These are phyloP conservation scores for Galleria mellonella DNA, from an alignment of 1,140 invertebrate genomes.

Conservation along the genomic window DNA sequence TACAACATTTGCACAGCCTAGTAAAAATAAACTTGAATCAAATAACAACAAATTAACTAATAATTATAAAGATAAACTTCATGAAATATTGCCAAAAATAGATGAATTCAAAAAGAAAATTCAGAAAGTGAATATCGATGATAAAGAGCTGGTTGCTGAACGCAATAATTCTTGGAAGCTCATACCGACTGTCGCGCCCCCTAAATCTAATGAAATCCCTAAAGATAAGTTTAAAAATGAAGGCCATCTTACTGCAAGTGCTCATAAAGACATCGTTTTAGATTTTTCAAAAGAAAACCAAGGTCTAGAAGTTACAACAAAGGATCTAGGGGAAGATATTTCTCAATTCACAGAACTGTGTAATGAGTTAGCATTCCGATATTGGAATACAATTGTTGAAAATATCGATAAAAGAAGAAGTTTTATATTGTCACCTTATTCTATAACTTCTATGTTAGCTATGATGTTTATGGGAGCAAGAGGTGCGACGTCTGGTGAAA, in stretches of 20 bases:
- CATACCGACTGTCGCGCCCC: slow-evolving; percentile 55
- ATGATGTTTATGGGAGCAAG: slow-evolving; percentile 92
- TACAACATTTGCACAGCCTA: slow-evolving; percentile 7
- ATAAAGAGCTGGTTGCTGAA: slow-evolving; percentile 49
- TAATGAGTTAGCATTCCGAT: slow-evolving; percentile 88
- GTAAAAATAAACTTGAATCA: neutral
- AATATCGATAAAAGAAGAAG: slow-evolving; percentile 84
- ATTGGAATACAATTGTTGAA: slow-evolving; percentile 83
- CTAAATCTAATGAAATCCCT: slow-evolving; percentile 39
- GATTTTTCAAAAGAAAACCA: slow-evolving; percentile 78
- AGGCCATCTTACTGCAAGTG: slow-evolving; percentile 20
- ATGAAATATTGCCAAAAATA: slow-evolving; percentile 38
- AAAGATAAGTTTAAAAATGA: slow-evolving; percentile 54
- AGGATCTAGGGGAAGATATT: slow-evolving; percentile 81
- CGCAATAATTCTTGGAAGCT: slow-evolving; percentile 68
- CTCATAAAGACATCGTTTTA: slow-evolving; percentile 54
- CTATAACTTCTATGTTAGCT: slow-evolving; percentile 86
- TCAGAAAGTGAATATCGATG: slow-evolving; percentile 66
- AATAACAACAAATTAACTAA: neutral
- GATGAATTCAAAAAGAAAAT: slow-evolving; percentile 66
- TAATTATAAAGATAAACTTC: slow-evolving; percentile 11
- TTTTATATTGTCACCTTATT: slow-evolving; percentile 89
- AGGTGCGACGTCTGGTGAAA: slow-evolving; percentile 90
- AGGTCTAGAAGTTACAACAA: slow-evolving; percentile 83
- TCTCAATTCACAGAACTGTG: slow-evolving; percentile 83